Base-by-base conservation (phyloP, 2,113 vertebrate genomes). In the Chroicocephalus ridibundus region DNA sequence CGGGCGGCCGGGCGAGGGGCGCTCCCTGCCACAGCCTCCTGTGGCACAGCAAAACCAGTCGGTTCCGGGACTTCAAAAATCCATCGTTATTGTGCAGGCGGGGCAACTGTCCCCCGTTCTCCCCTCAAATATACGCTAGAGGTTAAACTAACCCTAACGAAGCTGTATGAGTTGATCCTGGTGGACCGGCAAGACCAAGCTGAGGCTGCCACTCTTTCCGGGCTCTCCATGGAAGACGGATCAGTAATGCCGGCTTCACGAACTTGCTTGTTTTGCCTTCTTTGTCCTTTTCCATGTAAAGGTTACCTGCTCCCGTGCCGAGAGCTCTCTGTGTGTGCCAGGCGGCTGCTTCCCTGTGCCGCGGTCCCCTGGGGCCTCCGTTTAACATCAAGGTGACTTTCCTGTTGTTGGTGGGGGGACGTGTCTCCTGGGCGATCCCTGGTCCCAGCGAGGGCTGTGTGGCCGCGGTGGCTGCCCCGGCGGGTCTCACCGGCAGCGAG, bases 81-180 rank as follows among this genome's bases (percentile, higher is more conserved):
- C 32, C 16, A 1, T 32, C 8, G 10, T 38, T 19, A 14, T 9
- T 21, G 32, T 32, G 34, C 3, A 2, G 32, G 14, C 1, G 6
- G 21, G 22, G 40, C 51, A n/a, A 11, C 27, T 14, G 32, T 36
- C 26, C 42, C 12, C 52, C 8, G 4, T 44, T 57, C 40, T 81
- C 15, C 40, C 32, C 25, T 31, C 40, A 66, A 13, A 16, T 7
- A n/a, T 7, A 10, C 2, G 11, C 49, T 44, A 16, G 18, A 25
- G 16, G 47, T 49, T 15, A 58, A 47, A 69, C 49, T 49, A 49
- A 70, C 42, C 42, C 54, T 27, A 8, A 40, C 0, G 7, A 49
- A 70, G 54, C 29, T 6, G 17, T 17, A 2, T 4, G 18, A 17
- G 19, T 38, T 82, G 38, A 38, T 82, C 52, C 42, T 32, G 10